Evolutionary conservation across 2,888 invertebrate species (phyloP).

Genomic region (Agrotis ipsilon): DNA sequence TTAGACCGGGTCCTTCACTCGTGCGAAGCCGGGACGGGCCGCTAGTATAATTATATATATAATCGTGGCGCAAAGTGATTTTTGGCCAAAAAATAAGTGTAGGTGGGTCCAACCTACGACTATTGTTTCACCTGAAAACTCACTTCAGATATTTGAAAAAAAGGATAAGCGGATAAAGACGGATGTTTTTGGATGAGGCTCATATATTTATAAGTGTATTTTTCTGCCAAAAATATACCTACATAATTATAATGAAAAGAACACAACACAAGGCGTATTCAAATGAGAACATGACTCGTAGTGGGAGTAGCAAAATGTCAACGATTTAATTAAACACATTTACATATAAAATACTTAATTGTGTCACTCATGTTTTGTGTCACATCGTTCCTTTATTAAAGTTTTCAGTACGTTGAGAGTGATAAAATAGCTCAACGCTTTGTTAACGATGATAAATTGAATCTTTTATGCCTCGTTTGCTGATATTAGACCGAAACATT

Average conservation of each 20-base stretch:
- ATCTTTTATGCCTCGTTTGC: background rate
- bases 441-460: background rate
- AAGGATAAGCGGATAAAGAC: background rate
- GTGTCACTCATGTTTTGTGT: conserved; percentile 44
- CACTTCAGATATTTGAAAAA: background rate
- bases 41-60: too few species aligned
- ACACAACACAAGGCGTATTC: conserved; percentile 37
- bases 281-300: conserved; percentile 29
- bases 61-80: too few species aligned
- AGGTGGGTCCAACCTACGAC: too few species aligned
- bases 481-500: background rate
- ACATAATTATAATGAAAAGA: conserved; percentile 23
- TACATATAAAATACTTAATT: conserved; percentile 56
- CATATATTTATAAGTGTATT: background rate
- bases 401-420: conserved; percentile 11
- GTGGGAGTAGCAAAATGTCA: conserved; percentile 34
- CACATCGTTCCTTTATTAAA: conserved; percentile 26
- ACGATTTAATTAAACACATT: conserved; percentile 55
- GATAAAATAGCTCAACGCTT: conserved; percentile 7
- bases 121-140: background rate
- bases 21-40: too few species aligned
- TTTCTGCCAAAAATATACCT: background rate
- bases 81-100: too few species aligned
- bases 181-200: background rate
- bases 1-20: too few species aligned